These are phyloP conservation scores for Drosophila emarginata DNA, from an alignment of 2,888 invertebrate species.

Conservation along the genomic window DNA sequence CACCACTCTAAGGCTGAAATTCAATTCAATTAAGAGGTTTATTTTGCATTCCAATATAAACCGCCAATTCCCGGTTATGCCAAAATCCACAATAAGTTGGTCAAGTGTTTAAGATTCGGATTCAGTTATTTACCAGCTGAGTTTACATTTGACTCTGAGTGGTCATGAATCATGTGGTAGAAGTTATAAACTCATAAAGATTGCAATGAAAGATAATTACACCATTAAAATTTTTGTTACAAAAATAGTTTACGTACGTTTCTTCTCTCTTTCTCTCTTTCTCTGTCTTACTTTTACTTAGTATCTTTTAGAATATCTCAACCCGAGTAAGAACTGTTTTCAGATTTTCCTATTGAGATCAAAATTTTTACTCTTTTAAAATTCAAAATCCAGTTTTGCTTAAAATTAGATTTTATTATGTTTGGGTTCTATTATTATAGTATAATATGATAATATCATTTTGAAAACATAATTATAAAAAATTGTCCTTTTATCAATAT, in stretches of 20 bases:
- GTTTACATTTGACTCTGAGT: not conserved
- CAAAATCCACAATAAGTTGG: not conserved
- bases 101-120: not conserved
- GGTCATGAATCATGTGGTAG: not conserved
- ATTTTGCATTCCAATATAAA: constrained; percentile 1
- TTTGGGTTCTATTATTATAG: too few species aligned
- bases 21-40: not conserved
- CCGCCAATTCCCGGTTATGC: not conserved
- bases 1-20: not conserved
- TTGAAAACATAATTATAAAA: too few species aligned
- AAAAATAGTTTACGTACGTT: not conserved
- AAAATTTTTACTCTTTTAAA: too few species aligned
- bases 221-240: not conserved
- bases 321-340: too few species aligned
- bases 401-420: too few species aligned
- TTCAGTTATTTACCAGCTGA: not conserved
- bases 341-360: too few species aligned
- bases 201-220: not conserved
- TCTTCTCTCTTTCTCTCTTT: not conserved
- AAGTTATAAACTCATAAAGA: not conserved
- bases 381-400: too few species aligned
- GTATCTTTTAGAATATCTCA: not conserved
- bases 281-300: not conserved
- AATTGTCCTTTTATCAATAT: too few species aligned
- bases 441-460: too few species aligned